These are phyloP conservation scores for Leptobrachium leishanense DNA, from an alignment of 2,113 vertebrate species.

Conservation along the genomic window DNA sequence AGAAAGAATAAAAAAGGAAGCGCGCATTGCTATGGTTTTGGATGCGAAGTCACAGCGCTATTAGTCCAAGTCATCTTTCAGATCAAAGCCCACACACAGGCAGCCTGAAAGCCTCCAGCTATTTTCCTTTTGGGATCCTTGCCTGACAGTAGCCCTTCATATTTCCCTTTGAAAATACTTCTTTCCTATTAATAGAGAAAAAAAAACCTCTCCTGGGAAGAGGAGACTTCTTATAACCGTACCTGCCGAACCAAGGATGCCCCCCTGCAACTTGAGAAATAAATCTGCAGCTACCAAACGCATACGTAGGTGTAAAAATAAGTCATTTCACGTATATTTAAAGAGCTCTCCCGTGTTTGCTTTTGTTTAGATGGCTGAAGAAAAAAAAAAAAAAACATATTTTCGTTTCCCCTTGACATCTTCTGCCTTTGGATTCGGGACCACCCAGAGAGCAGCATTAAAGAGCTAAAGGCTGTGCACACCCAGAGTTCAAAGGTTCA, in stretches of 20 bases:
- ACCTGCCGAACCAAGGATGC: slow-evolving; percentile 15
- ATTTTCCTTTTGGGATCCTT: slow-evolving; percentile 74
- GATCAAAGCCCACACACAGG: slow-evolving; percentile 87
- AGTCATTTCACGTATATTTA: background rate
- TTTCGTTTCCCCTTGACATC: slow-evolving; percentile 29
- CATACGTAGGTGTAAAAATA: too few relatives aligned
- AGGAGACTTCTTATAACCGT: slow-evolving; percentile 49
- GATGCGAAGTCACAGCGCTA: slow-evolving; percentile 60
- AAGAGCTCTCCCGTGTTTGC: slow-evolving; percentile 58
- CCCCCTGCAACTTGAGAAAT: background rate
- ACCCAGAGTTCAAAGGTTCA: slow-evolving; percentile 58
- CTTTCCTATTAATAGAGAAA: slow-evolving; percentile 84
- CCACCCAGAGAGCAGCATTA: slow-evolving; percentile 70
- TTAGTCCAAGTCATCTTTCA: slow-evolving; percentile 71
- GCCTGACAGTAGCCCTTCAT: slow-evolving; percentile 75
- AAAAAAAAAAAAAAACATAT: slow-evolving; percentile 35
- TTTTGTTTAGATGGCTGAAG: slow-evolving; percentile 62
- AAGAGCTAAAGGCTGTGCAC: slow-evolving; percentile 54
- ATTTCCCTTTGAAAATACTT: slow-evolving; percentile 78
- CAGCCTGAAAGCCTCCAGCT: slow-evolving; percentile 76
- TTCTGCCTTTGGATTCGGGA: slow-evolving; percentile 53
- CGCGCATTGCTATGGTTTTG: slow-evolving; percentile 65
- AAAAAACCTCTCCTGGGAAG: slow-evolving; percentile 82
- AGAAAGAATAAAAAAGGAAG: slow-evolving; percentile 41
- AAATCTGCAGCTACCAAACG: background rate